Conservation (phyloP, 1,140 invertebrate genomes). For the Venturia canescens region DNA sequence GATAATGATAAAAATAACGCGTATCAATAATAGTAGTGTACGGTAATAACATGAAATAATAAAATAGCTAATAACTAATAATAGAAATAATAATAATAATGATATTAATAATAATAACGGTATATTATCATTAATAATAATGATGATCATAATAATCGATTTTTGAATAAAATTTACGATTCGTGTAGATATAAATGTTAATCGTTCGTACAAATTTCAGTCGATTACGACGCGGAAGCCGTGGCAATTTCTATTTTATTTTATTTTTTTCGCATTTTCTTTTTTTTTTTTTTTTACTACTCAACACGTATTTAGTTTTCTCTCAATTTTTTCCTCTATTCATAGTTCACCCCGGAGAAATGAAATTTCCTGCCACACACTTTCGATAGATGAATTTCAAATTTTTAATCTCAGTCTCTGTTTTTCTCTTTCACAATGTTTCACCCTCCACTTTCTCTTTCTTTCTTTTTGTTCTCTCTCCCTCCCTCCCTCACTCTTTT, state of each 20-base stretch:
- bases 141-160: not conserved
- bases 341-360: too few relatives aligned
- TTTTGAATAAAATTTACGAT: slow-evolving; percentile 44
- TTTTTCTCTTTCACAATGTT: too few relatives aligned
- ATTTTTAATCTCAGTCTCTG: too few relatives aligned
- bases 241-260: slow-evolving; percentile 44
- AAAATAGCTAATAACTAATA: slow-evolving; percentile 46
- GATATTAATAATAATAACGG: too few relatives aligned
- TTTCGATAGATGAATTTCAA: too few relatives aligned
- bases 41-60: slow-evolving; percentile 52
- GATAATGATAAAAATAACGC: slow-evolving; percentile 5
- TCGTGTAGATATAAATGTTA: slow-evolving; percentile 52
- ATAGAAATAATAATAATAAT: not conserved
- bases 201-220: slow-evolving; percentile 53
- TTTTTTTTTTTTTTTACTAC: slow-evolving; percentile 12
- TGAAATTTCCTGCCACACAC: too few relatives aligned
- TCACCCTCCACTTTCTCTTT: slow-evolving; percentile 14
- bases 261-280: slow-evolving; percentile 39
- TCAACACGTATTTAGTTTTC: not conserved
- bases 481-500: slow-evolving; percentile 2
- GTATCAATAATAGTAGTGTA: slow-evolving; percentile 33
- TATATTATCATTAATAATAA: too few relatives aligned
- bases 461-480: slow-evolving; percentile 24
- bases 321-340: too few relatives aligned
- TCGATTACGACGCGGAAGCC: slow-evolving; percentile 49